Evolutionary conservation across 2,113 vertebrate genomes (phyloP), one percentile per base, ranked within the genome.

Genomic region (Monopterus albus): DNA sequence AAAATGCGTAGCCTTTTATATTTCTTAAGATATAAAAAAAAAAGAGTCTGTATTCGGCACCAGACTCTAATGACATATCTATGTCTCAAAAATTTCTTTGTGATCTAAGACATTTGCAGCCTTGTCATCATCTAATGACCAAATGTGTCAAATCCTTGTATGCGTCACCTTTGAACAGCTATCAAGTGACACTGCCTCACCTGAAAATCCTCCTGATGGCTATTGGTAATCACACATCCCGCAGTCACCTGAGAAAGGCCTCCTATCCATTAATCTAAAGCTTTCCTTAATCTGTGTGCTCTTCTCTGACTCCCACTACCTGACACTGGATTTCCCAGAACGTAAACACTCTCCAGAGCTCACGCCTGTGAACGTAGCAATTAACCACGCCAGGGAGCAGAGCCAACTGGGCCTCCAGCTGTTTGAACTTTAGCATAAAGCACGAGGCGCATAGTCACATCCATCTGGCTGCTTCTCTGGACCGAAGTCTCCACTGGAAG

Each of bases 331-430:
- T 81, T 87, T 80, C 87, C 74, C 82, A 61, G 65, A 53, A 72
- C 8, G 11, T 72, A 78, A 87, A 81, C 79, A 78, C 78, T 70
- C 57, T 2, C 1, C 7, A 72, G 43, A 61, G 73, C 83, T 80
- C 40, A 33, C 45, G 67, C 73, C 78, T 64, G 62, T 69, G 61
- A 86, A 76, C 15, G 60, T 35, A 21, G 72, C n/a, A 36, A 72
- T 86, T 75, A 51, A 56, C 69, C 43, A 29, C 38, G 29, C 72
- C 58, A 63, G 78, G 79, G 75, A 50, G 53, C 67, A 35, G 71
- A 73, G 81, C 82, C 86, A 87, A 88, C 69, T 75, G 79, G 61
- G 81, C 68, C 57, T 69, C 79, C 83, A 85, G 73, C 87, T 86
- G 84, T 78, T 85, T 78, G 60, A 82, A 74, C 72, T 70, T 63